Conservation (phyloP, 2,113 vertebrate genomes). For the Macquaria ambigua region DNA sequence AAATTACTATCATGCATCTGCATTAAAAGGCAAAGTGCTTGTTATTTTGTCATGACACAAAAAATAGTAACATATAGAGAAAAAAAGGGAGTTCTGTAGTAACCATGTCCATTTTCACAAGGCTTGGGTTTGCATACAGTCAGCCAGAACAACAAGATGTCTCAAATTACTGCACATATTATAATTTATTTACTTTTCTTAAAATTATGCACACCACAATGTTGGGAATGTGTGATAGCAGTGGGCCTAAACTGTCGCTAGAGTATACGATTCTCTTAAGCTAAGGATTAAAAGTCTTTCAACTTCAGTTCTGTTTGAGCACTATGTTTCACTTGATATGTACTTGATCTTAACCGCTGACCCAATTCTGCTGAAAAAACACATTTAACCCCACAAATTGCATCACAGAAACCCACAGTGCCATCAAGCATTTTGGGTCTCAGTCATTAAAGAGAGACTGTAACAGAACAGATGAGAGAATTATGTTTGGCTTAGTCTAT, state of each 20-base stretch:
- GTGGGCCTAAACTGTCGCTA: background rate
- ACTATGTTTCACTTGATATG: background rate
- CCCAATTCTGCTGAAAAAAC: constrained; percentile 29
- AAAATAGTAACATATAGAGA: background rate
- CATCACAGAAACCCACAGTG: constrained; percentile 17
- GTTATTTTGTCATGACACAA: background rate
- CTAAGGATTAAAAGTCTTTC: background rate
- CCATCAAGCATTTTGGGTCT: constrained; percentile 16
- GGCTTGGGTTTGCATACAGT: background rate
- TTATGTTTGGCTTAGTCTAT: background rate
- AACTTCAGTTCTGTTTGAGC: background rate
- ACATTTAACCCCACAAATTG: constrained; percentile 18
- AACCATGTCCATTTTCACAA: background rate
- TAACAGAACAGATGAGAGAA: background rate
- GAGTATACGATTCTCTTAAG: background rate
- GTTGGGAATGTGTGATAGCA: background rate
- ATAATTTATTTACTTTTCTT: background rate
- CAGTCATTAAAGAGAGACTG: constrained; percentile 12
- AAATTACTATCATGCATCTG: background rate
- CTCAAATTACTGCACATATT: no score
- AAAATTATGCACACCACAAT: background rate
- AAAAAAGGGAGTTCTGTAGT: background rate
- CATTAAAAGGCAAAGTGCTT: background rate
- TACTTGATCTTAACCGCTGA: constrained; percentile 21
- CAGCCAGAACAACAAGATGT: no score